phyloP scores from a whole-genome alignment of 2,888 invertebrate species.

The Sycophila texana region DNA sequence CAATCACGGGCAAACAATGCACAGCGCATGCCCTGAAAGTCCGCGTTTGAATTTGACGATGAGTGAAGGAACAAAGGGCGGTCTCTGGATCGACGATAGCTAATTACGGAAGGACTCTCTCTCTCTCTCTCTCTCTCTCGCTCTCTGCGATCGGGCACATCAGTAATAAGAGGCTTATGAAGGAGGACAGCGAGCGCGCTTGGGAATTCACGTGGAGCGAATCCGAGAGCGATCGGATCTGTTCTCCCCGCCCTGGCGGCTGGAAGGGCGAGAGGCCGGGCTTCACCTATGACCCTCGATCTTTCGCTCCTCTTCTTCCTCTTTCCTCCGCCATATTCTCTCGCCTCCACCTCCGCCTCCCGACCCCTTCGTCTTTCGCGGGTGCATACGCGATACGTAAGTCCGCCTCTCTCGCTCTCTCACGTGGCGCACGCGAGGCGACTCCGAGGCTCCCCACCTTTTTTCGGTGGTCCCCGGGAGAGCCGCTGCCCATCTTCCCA shows the following conservation, averaged over 20 bases:
- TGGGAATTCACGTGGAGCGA: conserved; percentile 63
- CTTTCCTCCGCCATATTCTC: conserved; percentile 59
- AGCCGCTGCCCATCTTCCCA: conserved; percentile 49
- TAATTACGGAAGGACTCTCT: too few species aligned
- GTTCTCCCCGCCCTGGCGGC: conserved; percentile 69
- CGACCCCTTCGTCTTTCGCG: conserved; percentile 53
- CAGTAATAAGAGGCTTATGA: too few species aligned
- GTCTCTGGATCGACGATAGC: too few species aligned
- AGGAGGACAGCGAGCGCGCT: neutral
- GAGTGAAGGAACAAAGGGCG: too few species aligned
- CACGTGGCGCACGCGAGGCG: conserved; percentile 49
- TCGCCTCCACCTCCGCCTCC: conserved; percentile 51
- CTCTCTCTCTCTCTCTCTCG: too few species aligned
- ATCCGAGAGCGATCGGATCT: conserved; percentile 68
- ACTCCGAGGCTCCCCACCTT: conserved; percentile 27
- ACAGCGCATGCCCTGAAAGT: too few species aligned
- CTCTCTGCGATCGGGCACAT: too few species aligned
- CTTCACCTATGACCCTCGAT: conserved; percentile 72
- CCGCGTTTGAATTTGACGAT: too few species aligned
- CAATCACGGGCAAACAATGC: too few species aligned
- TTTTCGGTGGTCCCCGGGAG: conserved; percentile 39
- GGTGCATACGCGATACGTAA: conserved; percentile 17
- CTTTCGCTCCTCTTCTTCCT: conserved; percentile 55
- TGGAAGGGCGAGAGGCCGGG: conserved; percentile 68
- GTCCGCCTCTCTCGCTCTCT: neutral